A percentile compares a stretch with the other conserved stretches of the same genome.
phyloP scores from a whole-genome alignment of 2,888 invertebrate genomes.

The Cryptocephalus moraei region DNA sequence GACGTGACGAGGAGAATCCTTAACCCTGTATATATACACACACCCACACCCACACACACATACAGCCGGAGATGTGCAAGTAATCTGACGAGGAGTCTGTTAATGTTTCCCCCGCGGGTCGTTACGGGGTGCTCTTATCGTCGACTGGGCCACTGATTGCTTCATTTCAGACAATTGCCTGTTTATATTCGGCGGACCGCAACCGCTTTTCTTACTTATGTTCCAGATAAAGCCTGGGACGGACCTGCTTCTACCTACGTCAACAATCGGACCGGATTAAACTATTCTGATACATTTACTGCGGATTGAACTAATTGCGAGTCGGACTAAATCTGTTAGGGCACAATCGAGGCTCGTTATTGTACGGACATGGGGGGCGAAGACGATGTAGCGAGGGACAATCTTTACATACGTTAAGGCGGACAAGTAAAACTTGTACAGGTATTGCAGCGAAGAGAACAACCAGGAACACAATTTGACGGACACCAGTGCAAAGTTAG shows the following conservation, averaged over 20 bases:
- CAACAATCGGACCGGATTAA: too few species aligned
- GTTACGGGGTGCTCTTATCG: constrained; percentile 41
- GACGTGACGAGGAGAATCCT: constrained; percentile 18
- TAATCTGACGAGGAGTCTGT: constrained; percentile 42
- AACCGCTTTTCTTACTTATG: constrained; percentile 29
- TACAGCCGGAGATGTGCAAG: constrained; percentile 31
- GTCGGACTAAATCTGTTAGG: too few species aligned
- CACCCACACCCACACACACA: constrained; percentile 6
- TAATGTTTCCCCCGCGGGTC: constrained; percentile 41
- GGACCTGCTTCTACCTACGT: constrained; percentile 24
- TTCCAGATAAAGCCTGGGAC: constrained; percentile 27
- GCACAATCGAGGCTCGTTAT: too few species aligned
- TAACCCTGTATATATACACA: constrained; percentile 10
- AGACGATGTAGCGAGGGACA: too few species aligned
- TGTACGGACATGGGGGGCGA: too few species aligned
- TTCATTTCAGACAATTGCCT: constrained; percentile 44
- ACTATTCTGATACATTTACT: too few species aligned
- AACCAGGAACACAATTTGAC: too few species aligned
- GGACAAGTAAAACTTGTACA: too few species aligned
- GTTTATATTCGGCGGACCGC: constrained; percentile 41
- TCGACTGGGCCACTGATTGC: constrained; percentile 41
- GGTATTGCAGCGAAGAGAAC: too few species aligned
- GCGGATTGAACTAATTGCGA: too few species aligned
- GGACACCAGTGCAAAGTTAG: too few species aligned
- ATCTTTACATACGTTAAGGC: too few species aligned